Base-by-base conservation (phyloP, 2,113 vertebrate species). In the Chloroceryle aenea region DNA sequence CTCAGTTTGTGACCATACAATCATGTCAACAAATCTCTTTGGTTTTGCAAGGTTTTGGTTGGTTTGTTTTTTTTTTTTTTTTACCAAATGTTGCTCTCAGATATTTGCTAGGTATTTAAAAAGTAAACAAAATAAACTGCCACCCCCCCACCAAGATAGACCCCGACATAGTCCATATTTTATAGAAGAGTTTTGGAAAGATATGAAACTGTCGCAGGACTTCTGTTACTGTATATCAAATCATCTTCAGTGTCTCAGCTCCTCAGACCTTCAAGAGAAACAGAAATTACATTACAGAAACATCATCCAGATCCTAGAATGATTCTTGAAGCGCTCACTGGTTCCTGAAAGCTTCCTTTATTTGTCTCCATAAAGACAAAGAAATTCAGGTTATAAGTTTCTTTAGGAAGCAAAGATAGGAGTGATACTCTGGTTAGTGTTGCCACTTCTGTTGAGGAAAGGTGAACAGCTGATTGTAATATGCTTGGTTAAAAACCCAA, bases 361-460 rank as follows among this genome's bases (percentile, higher is more conserved):
- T 47, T 72, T 9, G 3, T 13, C 1, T 59, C 40, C 1, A 1
- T 45, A n/a, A 42, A 42, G 68, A 38, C 21, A 82, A 73, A 43
- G 7, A 17, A 18, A 32, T 73, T 9, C 17, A 69, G 22, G 42
- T 42, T 67, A 7, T 30, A 6, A 2, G 2, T 55, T 62, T 9
- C 12, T 69, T 73, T 38, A 64, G 84, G 47, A 62, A 56, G 34
- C 12, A 17, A 8, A 30, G 21, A 27, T 62, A 0, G 11, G 22
- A 73, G 72, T 48, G 27, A 50, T 0, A 5, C 4, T 4, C 32
- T 47, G 6, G 1, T 20, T 48, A 10, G 12, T 3, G 4, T 48
- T n/a, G 73, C 13, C 14, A 8, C 15, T 74, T 62, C 1, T 32
- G 16, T 1, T 61, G 26, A 72, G 32, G 14, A 42, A 74, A 38